phyloP scores from a whole-genome alignment of 1,140 invertebrate species.

The Tetragonula clypearis region DNA sequence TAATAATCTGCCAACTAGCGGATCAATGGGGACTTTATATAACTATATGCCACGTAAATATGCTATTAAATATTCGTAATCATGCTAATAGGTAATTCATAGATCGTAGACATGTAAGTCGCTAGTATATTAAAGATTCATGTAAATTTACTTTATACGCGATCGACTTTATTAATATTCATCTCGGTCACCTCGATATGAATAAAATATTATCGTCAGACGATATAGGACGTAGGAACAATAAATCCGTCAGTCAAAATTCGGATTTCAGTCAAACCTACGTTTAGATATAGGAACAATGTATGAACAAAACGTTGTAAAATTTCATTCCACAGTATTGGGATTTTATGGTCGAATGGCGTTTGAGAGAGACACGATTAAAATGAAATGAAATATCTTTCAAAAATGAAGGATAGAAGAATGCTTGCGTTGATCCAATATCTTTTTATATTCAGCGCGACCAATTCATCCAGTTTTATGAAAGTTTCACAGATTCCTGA shows the following conservation, averaged over 20 bases:
- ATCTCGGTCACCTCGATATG: not conserved
- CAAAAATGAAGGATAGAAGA: not conserved
- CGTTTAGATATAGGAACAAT: not conserved
- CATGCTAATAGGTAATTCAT: not conserved
- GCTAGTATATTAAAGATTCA: not conserved
- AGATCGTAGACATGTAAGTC: not conserved
- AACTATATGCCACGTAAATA: not conserved
- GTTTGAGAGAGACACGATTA: not conserved
- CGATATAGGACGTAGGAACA: not conserved
- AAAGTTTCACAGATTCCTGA: no score
- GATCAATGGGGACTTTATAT: not conserved
- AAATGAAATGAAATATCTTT: not conserved
- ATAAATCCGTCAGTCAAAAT: not conserved
- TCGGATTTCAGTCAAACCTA: not conserved
- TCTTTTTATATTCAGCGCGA: no score
- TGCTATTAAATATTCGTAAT: slow-evolving; percentile 21
- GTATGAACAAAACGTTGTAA: not conserved
- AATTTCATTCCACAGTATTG: not conserved
- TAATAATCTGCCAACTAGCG: slow-evolving; percentile 17
- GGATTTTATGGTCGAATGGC: not conserved
- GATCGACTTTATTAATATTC: not conserved
- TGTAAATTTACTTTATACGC: not conserved
- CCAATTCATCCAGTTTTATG: no score
- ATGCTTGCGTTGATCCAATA: not conserved
- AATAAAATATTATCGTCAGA: not conserved